Percentiles rank a stretch among this genome's conserved stretches.
These are phyloP conservation scores for Falco berigora DNA, from an alignment of 2,797 vertebrate species.

Conservation along the genomic window DNA sequence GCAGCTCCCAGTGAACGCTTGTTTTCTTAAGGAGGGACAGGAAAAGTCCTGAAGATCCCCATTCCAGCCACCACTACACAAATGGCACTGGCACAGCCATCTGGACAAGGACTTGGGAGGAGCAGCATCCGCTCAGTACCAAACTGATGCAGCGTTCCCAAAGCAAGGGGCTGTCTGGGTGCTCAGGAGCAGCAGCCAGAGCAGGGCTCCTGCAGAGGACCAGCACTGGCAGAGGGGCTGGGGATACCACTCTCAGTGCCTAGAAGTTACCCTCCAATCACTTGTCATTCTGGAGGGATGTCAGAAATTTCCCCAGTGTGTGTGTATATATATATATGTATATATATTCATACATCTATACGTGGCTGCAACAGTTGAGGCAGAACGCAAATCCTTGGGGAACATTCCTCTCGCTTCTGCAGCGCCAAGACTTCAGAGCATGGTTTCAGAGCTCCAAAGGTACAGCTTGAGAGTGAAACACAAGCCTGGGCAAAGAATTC, in stretches of 20 bases:
- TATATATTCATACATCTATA: not conserved
- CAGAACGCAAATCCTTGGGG: not conserved
- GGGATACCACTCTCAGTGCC: not conserved
- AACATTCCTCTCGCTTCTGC: slow-evolving; percentile 18
- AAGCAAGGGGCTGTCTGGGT: not conserved
- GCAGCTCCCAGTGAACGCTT: not conserved
- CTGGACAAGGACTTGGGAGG: not conserved
- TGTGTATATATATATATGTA: not conserved
- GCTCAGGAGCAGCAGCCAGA: not conserved
- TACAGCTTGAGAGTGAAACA: slow-evolving; percentile 39
- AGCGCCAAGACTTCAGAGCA: slow-evolving; percentile 11
- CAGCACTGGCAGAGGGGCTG: not conserved
- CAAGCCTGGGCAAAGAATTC: slow-evolving; percentile 39
- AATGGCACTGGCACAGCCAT: not conserved
- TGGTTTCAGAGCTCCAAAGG: slow-evolving; percentile 18
- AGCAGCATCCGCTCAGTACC: not conserved
- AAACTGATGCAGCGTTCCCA: not conserved
- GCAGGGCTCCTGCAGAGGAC: not conserved
- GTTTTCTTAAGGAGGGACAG: not conserved
- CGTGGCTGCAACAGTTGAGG: slow-evolving; percentile 4
- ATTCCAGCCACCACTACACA: not conserved
- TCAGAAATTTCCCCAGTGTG: not conserved
- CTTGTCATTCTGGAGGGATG: not conserved
- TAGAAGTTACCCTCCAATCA: not conserved
- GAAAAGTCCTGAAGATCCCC: not conserved